Percentiles rank a stretch among this genome's conserved stretches.
Conservation (phyloP, 2,888 invertebrate species). For the Ommatoiulus sabulosus region DNA sequence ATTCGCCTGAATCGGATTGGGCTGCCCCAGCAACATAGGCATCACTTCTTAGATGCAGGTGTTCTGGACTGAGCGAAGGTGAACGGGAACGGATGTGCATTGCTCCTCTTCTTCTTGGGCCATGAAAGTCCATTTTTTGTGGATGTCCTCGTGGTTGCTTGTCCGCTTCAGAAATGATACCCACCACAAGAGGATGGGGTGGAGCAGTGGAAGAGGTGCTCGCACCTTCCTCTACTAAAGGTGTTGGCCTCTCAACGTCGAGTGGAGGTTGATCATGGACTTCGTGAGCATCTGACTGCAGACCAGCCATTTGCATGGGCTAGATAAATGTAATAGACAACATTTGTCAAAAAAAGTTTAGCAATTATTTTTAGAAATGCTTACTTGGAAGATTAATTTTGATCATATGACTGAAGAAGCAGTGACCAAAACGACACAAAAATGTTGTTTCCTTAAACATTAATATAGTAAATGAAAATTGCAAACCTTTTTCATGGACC, state of each 20-base stretch:
- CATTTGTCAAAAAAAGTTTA: no score
- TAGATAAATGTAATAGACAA: neutral
- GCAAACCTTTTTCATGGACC: constrained; percentile 78
- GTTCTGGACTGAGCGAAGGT: constrained; percentile 65
- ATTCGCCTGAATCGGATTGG: constrained; percentile 67
- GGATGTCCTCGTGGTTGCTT: neutral
- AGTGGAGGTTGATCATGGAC: neutral
- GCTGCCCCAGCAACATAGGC: constrained; percentile 64
- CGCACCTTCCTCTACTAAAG: constrained; percentile 50
- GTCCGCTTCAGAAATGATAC: constrained; percentile 1
- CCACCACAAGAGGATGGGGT: neutral
- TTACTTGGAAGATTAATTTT: no score
- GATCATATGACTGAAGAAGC: no score
- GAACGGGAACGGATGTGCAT: constrained; percentile 65
- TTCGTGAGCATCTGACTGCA: constrained; percentile 51
- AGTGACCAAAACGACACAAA: no score
- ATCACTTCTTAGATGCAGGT: constrained; percentile 64
- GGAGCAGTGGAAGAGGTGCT: constrained; percentile 31
- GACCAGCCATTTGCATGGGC: constrained; percentile 47
- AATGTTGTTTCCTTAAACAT: no score
- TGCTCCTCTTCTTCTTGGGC: constrained; percentile 64
- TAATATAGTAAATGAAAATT: neutral
- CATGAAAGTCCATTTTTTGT: constrained; percentile 47
- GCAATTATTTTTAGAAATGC: no score
- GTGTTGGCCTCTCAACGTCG: constrained; percentile 32